These are phyloP conservation scores for Cerastis leucographa DNA, from an alignment of 2,888 invertebrate genomes.

Conservation along the genomic window DNA sequence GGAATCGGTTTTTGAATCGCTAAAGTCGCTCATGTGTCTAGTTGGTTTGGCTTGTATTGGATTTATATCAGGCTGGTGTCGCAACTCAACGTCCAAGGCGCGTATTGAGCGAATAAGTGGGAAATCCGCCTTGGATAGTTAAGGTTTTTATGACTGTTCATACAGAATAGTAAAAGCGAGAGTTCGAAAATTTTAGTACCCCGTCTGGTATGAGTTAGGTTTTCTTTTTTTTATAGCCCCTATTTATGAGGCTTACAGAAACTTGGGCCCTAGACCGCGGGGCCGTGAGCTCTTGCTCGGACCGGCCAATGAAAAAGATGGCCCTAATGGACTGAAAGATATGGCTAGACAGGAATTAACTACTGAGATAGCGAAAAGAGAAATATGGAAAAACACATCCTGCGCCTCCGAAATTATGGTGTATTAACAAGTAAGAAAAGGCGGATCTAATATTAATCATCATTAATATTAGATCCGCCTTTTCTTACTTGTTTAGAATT, in stretches of 20 bases:
- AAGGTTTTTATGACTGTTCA: neutral
- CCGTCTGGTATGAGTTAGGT: neutral
- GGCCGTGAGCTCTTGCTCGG: neutral
- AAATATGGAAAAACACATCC: neutral
- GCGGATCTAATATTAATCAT: no score
- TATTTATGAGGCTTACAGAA: neutral
- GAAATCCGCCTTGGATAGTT: neutral
- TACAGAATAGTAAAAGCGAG: neutral
- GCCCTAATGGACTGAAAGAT: neutral
- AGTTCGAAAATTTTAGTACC: neutral
- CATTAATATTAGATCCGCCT: neutral
- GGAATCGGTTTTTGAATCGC: neutral
- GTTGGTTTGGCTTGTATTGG: neutral
- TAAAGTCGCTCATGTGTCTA: no score
- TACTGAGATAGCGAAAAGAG: neutral
- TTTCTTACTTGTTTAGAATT: constrained; percentile 5
- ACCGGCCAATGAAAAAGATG: neutral
- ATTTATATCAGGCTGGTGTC: neutral
- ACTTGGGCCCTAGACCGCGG: neutral
- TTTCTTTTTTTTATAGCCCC: neutral
- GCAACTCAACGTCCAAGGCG: neutral
- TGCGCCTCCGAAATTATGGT: neutral
- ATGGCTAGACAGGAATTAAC: neutral
- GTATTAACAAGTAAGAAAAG: no score
- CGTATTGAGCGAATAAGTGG: neutral